Evolutionary conservation across 2,888 invertebrate genomes (phyloP), one percentile per base, ranked within the genome.

Genomic region (Sipunculus nudus): DNA sequence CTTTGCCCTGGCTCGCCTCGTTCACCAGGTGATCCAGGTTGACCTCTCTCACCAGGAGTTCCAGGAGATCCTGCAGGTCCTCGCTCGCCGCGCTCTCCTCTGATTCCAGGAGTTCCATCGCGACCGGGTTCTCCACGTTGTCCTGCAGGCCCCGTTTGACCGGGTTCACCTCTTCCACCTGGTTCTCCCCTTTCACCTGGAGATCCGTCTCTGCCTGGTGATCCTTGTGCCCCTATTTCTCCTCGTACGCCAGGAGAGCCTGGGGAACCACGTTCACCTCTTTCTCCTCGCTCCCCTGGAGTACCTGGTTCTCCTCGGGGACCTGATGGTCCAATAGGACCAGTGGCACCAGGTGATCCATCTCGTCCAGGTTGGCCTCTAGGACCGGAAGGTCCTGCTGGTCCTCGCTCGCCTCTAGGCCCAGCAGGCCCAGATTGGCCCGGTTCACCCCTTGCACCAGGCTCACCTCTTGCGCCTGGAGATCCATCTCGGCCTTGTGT

Each of bases 41-140:
- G 28, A 6, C 64, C 64, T 23, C 28, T 25, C 10, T n/a, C 32
- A 23, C 65, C 66, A 19, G 56, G 16, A 21, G 53, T 29, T 38
- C 66, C 66, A 16, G 50, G 16, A 10, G 26, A 39, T 32, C 60
- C 60, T 41, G 48, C 26, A 16, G 40, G 29, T n/a, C 62, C 59
- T 31, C 16, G 28, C 25, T 59, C 48, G 10, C 57, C 57, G 13
- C 23, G 25, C 41, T 38, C 32, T 25, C 61, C 61, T 38, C 19
- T 38, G 28, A 31, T 19, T 40, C 62, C 62, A 6, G 23, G 41
- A 41, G 32, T 6, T 31, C 54, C 54, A 16, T 8, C 6, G 2
- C 53, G 43, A 23, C 58, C 58, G 43, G 32, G 31, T 35, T 38
- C 2, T 41, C 61, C 61, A 38, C 47, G 29, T 35, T 40, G 49